A percentile compares a stretch with the other conserved stretches of the same genome.
Evolutionary conservation across 2,797 vertebrate genomes (phyloP).

Genomic region (Acanthiza pusilla): DNA sequence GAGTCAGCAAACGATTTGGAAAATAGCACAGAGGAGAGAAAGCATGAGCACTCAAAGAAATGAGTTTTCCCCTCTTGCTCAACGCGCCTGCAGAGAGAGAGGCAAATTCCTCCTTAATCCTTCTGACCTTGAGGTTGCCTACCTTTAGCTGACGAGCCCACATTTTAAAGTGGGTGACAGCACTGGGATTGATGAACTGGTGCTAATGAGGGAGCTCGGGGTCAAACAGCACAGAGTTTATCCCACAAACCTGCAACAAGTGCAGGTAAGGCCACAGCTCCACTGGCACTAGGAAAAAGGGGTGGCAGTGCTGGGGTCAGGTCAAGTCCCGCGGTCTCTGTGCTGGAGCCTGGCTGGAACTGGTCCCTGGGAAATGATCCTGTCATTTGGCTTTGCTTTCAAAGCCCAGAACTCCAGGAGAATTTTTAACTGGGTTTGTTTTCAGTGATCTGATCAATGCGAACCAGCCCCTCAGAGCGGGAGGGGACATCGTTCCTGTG

Average conservation of each 20-base stretch:
- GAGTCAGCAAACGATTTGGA: background rate
- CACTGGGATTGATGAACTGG: background rate
- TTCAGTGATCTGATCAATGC: background rate
- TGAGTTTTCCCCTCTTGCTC: background rate
- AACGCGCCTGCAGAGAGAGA: background rate
- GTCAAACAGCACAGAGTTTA: background rate
- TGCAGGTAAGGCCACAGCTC: background rate
- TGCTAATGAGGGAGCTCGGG: background rate
- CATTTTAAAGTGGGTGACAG: background rate
- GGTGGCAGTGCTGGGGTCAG: background rate
- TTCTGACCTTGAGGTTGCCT: background rate
- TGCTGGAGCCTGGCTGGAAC: background rate
- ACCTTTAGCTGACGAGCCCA: background rate
- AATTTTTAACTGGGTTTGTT: background rate
- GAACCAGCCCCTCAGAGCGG: accelerated
- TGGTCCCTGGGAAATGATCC: background rate
- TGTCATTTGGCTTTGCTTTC: background rate
- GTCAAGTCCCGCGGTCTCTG: accelerated
- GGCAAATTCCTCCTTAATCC: background rate
- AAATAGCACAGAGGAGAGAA: background rate
- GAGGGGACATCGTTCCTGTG: accelerated
- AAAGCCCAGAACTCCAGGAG: accelerated
- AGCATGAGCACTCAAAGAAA: background rate
- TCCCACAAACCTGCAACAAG: background rate
- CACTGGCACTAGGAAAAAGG: background rate